Percentiles rank a stretch among this genome's conserved stretches.
phyloP scores from a whole-genome alignment of 1,140 invertebrate species.

The Heterodera schachtii region DNA sequence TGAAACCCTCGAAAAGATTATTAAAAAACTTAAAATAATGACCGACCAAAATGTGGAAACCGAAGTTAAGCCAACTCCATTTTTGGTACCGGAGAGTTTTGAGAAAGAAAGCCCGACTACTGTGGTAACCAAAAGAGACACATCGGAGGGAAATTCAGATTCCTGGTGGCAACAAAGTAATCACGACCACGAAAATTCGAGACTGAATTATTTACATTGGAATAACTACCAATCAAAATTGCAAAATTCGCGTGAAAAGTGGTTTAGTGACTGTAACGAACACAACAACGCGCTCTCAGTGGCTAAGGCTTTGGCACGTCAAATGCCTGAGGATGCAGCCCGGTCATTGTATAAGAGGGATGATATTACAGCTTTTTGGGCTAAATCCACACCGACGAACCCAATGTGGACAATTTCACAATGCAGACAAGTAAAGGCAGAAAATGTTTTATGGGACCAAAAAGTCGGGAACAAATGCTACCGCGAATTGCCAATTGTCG shows the following conservation, averaged over 20 bases:
- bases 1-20: too few species aligned
- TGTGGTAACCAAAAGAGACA: background rate
- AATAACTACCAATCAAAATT: background rate
- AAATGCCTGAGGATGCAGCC: slow-evolving; percentile 8
- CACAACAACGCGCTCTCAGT: background rate
- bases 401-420: background rate
- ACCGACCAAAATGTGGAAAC: background rate
- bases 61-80: background rate
- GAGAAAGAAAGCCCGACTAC: background rate
- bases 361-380: slow-evolving; percentile 12
- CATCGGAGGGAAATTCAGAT: background rate
- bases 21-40: too few species aligned
- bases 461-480: slow-evolving; percentile 14
- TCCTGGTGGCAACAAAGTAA: background rate
- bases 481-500: background rate
- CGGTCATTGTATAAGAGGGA: background rate
- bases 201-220: slow-evolving; percentile 8
- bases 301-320: slow-evolving; percentile 8
- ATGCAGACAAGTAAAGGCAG: slow-evolving; percentile 6
- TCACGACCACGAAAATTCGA: background rate
- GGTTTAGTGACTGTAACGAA: background rate
- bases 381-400: background rate
- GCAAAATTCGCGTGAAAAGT: background rate
- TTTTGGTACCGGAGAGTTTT: background rate
- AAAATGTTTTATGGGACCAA: slow-evolving; percentile 8